Evolutionary conservation across 2,888 invertebrate species (phyloP).

Genomic region (Podotricha telesiphe): DNA sequence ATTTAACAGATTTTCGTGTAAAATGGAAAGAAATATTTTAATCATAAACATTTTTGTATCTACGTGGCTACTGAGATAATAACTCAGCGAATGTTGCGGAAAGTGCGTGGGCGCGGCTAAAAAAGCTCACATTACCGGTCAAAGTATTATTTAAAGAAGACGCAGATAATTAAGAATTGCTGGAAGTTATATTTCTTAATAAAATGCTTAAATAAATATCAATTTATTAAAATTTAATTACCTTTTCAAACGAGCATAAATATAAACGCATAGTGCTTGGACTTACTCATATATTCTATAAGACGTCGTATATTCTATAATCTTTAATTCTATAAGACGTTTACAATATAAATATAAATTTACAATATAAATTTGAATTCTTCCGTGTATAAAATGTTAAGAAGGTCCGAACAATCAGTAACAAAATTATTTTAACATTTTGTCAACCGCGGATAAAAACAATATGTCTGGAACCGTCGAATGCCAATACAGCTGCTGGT

Average conservation of each 20-base stretch:
- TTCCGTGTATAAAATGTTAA: too few species aligned
- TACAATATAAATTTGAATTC: too few species aligned
- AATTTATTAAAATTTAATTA: background rate
- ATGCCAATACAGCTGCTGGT: constrained; percentile 67
- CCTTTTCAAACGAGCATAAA: background rate
- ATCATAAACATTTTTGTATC: constrained; percentile 34
- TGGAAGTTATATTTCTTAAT: background rate
- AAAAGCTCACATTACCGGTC: constrained; percentile 54
- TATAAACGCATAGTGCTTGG: background rate
- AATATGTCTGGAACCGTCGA: constrained; percentile 49
- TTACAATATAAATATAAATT: too few species aligned
- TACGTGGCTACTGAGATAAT: constrained; percentile 41
- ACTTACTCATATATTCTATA: background rate
- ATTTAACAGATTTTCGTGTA: background rate
- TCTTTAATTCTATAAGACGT: background rate
- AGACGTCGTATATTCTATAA: too few species aligned
- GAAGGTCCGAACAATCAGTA: background rate
- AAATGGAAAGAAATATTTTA: constrained; percentile 16
- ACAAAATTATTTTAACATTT: constrained; percentile 19
- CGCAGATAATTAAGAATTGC: background rate
- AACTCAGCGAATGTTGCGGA: constrained; percentile 40
- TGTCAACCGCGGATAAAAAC: constrained; percentile 48
- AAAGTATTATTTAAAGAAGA: constrained; percentile 53
- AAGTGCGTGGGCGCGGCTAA: constrained; percentile 63
- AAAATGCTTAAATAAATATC: background rate